Evolutionary conservation across 2,888 invertebrate species (phyloP), one percentile per base, ranked within the genome.

Genomic region (Neria commutata): DNA sequence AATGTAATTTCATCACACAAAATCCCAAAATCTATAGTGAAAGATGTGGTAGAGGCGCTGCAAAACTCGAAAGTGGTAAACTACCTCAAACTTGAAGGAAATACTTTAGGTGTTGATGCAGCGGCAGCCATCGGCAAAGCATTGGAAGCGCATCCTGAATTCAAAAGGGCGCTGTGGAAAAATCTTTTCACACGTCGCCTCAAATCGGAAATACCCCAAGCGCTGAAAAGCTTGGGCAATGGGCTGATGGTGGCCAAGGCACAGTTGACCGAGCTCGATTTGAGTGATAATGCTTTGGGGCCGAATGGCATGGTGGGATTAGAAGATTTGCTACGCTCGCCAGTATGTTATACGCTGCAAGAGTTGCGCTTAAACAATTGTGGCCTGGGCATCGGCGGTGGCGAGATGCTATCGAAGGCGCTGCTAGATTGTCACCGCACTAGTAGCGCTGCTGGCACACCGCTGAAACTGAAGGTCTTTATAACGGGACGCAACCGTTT

Each of bases 271-370:
- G 91, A 93, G 55, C 81, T 99, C 10, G 96, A 99, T 76, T 85
- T 99, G 8, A 97, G 97, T 78, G 98, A 99, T 82, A 98, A 98
- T 81, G 98, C 98, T 0, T 91, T 98, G 69, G 98, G 98, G 0
- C 97, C 98, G 0, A 92, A 95, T 68, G 98, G 97, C 24, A 92
- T 97, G 47, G 87, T 91, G 67, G 96, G 95, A 0, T 84, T 98
- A 10, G 91, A 91, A 0, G 88, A 89, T 16, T 84, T 98, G 19
- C 82, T 99, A 37, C 87, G 88, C 66, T 95, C 95, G 45, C 86
- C 90, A 0, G 88, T 92, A 0, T 97, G 97, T 78, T 94, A 89
- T 71, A 88, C 91, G 2, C 82, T 99, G 23, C 83, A 86, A 80
- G 86, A 86, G 61, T 83, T 99, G 0, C 86, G 90, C 37, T 83